Base-by-base conservation (phyloP, 2,888 invertebrate species). In the Dorcus parallelipipedus region DNA sequence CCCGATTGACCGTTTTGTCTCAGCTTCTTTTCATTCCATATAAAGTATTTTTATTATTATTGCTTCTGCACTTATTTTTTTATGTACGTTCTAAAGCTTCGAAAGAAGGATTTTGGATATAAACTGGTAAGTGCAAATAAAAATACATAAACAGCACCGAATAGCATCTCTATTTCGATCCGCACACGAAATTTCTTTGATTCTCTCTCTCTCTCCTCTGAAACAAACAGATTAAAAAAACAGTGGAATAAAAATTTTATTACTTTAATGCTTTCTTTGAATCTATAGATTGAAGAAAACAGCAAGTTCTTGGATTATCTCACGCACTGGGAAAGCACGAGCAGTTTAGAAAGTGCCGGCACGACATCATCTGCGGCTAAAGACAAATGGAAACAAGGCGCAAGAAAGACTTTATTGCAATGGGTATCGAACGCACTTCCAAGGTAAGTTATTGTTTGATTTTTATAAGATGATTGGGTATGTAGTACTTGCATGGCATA, bases 351-450 rank as follows among this genome's bases (percentile, higher is more conserved):
- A 77, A 92, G 92, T 62, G 86, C 89, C 62, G 87, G 90, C 58
- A 87, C 88, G 49, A 85, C 87, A 52, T 87, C 88, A 48, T 86
- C 86, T 3, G 74, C 80, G 63, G 82, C 73, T 64, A 81, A 80
- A 73, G 81, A 83, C 67, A 85, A 84, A 77, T 91, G 92, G 90
- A 93, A 91, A 76, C 89, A 90, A 75, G 93, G 95, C 49, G 96
- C 96, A 57, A 88, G 91, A 76, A 94, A 94, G 79, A 94, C 95
- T 23, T 81, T 97, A 62, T 81, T 97, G 61, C 90, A 93, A 71
- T 97, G 97, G 97, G 96, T 96, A 60, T 91, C 95, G 66, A 95
- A 93, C 75, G 91, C 94, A 40, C 81, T 97, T 71, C 93, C 92
- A 64, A 88, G 86, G 89, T 89, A 73, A 82, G 83, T 81, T 62